These are phyloP conservation scores for Bradysia coprophila DNA, from an alignment of 1,140 invertebrate species.

Conservation along the genomic window DNA sequence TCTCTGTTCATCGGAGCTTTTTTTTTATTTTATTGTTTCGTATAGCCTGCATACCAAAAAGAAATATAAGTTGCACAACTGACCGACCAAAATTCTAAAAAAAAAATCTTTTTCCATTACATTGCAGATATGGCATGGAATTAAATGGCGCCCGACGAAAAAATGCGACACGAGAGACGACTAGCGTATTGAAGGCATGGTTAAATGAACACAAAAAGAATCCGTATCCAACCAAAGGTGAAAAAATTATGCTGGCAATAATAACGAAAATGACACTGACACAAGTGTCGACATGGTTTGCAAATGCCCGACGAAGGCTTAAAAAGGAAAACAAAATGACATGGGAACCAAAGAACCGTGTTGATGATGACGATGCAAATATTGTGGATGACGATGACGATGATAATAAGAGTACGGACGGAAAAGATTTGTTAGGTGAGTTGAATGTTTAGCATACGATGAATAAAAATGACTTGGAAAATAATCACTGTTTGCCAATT, in stretches of 20 bases:
- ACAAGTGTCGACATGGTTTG: conserved; percentile 98
- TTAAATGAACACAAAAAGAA: conserved; percentile 97
- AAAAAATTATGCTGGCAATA: conserved; percentile 97
- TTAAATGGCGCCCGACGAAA: conserved; percentile 79
- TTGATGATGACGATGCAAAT: conserved; percentile 55
- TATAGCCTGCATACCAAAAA: too few species aligned
- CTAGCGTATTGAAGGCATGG: conserved; percentile 93
- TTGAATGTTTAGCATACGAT: too few species aligned
- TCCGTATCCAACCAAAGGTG: conserved; percentile 96
- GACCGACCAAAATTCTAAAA: too few species aligned
- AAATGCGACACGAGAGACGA: conserved; percentile 94
- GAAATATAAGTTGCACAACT: too few species aligned
- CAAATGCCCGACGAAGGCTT: conserved; percentile 82
- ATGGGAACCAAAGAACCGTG: conserved; percentile 82
- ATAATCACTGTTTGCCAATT: background rate
- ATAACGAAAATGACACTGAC: conserved; percentile 98
- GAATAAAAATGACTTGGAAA: background rate
- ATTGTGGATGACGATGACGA: conserved; percentile 65
- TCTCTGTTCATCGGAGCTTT: too few species aligned
- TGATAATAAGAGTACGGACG: conserved; percentile 62
- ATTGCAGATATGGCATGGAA: conserved; percentile 74
- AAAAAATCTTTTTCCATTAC: too few species aligned
- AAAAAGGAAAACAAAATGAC: conserved; percentile 99
- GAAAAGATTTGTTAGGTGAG: conserved; percentile 61
- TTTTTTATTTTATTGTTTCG: too few species aligned